A percentile compares a stretch with the other conserved stretches of the same genome.
These are phyloP conservation scores for Physella acuta DNA, from an alignment of 1,140 invertebrate genomes.

Conservation along the genomic window DNA sequence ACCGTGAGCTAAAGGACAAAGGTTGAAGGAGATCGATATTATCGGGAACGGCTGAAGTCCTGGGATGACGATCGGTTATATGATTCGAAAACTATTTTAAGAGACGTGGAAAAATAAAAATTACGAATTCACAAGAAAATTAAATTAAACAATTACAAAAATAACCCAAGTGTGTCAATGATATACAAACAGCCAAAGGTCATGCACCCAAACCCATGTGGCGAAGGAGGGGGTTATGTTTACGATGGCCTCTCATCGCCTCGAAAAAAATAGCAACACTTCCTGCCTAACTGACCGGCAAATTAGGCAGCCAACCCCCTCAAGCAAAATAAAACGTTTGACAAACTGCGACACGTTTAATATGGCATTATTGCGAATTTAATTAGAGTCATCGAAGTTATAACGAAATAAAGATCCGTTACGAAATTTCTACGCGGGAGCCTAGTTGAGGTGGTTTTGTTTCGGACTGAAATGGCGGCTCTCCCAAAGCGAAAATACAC, in stretches of 20 bases:
- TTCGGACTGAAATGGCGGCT: conserved; percentile 25
- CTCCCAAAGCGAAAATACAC: background rate
- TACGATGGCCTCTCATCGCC: conserved; percentile 28
- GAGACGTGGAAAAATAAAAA: too few relatives aligned
- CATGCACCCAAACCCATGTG: conserved; percentile 48
- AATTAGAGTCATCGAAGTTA: too few relatives aligned
- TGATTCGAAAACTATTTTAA: too few relatives aligned
- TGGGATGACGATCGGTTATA: too few relatives aligned
- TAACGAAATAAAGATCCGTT: conserved; percentile 4
- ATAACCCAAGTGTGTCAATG: too few relatives aligned
- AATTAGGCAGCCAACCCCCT: too few relatives aligned
- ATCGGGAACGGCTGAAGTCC: conserved; percentile 5
- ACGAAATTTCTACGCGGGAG: conserved; percentile 18
- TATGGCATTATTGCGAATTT: too few relatives aligned
- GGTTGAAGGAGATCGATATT: conserved; percentile 42
- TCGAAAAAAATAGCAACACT: conserved; percentile 10
- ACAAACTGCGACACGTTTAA: too few relatives aligned
- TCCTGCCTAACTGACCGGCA: conserved; percentile 8
- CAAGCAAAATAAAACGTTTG: too few relatives aligned
- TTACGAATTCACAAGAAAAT: too few relatives aligned
- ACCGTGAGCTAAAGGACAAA: conserved; percentile 53
- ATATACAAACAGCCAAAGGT: conserved; percentile 47
- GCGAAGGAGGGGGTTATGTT: conserved; percentile 44
- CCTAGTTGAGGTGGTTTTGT: conserved; percentile 2
- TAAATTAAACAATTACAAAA: too few relatives aligned